Evolutionary conservation across 2,113 vertebrate genomes (phyloP), one percentile per base, ranked within the genome.

Genomic region (Heterocephalus glaber): DNA sequence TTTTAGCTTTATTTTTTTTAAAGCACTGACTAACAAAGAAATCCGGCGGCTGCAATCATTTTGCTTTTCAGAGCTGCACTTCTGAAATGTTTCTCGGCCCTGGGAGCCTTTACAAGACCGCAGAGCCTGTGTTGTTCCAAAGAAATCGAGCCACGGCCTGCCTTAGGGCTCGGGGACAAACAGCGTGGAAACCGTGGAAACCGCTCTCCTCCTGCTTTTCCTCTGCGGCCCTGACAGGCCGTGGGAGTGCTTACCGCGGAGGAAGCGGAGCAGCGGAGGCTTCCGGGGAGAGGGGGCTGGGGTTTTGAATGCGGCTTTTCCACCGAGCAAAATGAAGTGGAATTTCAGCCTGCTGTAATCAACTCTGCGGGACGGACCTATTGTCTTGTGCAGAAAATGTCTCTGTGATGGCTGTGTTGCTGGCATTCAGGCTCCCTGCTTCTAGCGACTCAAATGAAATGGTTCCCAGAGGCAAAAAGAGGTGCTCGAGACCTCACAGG

Each of bases 221-320:
- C 26, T 85, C 82, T 61, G 3, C 5, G 30, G 13, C 26, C 54
- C 63, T 0, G 20, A 79, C 85, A 83, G 79, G 77, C 83, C 94
- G 41, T 47, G 38, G 35, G 76, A 77, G 38, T 26, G 74, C 52
- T 79, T 28, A 20, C 1, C 44, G 81, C 86, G 87, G 9, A 7
- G 28, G 84, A 72, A 56, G 60, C 56, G 38, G 74, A 85, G 41
- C 60, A 52, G 72, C 3, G 12, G 33, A 68, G 65, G 54, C 54
- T 60, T 76, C 49, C 1, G 28, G 68, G 82, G 54, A 44, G 10
- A 26, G 79, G 1, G 17, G 19, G 87, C 44, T 58, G 81, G 13
- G 35, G 61, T 19, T 94, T 92, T 58, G 82, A 94, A 94, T 1
- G 47, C 68, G 72, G 74, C 10, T 96, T 85, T 86, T 86, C 72